Percentiles rank a stretch among this genome's conserved stretches.
These are phyloP conservation scores for Physeter macrocephalus DNA, from an alignment of 2,113 vertebrate species.

Conservation along the genomic window DNA sequence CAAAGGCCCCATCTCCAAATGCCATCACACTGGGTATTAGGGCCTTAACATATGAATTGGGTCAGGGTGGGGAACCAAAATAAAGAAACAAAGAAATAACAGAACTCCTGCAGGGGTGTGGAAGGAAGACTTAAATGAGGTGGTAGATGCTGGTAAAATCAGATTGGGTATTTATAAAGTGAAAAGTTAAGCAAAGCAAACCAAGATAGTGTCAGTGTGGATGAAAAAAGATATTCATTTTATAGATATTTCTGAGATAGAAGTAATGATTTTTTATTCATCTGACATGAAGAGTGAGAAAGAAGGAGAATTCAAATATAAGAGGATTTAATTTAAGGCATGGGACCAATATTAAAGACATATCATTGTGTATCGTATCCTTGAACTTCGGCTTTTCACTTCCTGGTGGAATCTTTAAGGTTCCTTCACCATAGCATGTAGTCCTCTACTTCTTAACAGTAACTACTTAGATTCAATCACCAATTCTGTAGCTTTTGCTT, in stretches of 20 bases:
- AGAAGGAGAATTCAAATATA: neutral
- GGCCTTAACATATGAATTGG: neutral
- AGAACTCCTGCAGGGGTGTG: neutral
- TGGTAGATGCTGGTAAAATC: neutral
- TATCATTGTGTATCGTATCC: neutral
- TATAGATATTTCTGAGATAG: neutral
- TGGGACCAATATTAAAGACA: neutral
- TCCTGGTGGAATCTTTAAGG: neutral
- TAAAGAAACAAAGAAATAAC: neutral
- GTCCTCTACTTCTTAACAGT: neutral
- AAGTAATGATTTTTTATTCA: neutral
- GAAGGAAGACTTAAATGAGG: neutral
- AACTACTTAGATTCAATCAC: neutral
- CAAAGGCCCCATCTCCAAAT: neutral
- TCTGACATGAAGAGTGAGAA: neutral
- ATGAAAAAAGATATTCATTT: neutral
- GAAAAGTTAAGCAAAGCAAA: neutral
- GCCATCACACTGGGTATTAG: neutral
- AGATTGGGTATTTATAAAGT: neutral
- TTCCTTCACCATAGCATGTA: neutral
- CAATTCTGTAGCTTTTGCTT: neutral
- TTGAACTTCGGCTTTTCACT: neutral
- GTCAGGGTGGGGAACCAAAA: no score
- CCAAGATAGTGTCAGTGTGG: neutral
- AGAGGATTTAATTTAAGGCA: neutral